Evolutionary conservation across 2,888 invertebrate genomes (phyloP).

Genomic region (Piscicola geometra): DNA sequence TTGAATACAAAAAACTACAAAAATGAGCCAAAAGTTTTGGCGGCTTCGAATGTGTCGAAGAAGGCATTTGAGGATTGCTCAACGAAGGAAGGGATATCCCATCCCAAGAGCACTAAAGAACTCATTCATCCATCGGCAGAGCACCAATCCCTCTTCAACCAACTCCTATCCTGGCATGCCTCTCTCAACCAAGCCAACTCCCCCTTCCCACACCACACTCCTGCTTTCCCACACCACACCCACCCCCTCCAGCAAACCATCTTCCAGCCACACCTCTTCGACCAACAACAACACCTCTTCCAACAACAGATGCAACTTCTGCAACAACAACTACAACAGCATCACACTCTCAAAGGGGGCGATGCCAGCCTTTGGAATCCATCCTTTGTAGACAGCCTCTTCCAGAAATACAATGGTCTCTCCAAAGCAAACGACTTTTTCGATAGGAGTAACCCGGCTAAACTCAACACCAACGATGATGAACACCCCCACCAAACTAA

Average conservation of each 20-base stretch:
- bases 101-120: background rate
- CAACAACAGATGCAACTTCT: background rate
- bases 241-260: too few species aligned
- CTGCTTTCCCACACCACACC: background rate
- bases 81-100: background rate
- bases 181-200: background rate
- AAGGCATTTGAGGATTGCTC: background rate
- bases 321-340: background rate
- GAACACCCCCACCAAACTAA: background rate
- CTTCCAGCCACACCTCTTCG: background rate
- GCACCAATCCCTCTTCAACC: conserved; percentile 13
- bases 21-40: background rate
- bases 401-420: background rate
- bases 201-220: background rate
- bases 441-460: background rate
- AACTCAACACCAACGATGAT: background rate
- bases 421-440: background rate
- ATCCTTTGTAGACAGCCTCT: background rate
- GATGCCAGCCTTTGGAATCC: background rate
- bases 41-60: too few species aligned
- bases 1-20: background rate
- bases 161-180: background rate
- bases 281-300: background rate
- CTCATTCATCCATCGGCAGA: background rate
- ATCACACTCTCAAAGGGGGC: background rate